Evolutionary conservation across 2,113 vertebrate genomes (phyloP).

Genomic region (Sander vitreus): DNA sequence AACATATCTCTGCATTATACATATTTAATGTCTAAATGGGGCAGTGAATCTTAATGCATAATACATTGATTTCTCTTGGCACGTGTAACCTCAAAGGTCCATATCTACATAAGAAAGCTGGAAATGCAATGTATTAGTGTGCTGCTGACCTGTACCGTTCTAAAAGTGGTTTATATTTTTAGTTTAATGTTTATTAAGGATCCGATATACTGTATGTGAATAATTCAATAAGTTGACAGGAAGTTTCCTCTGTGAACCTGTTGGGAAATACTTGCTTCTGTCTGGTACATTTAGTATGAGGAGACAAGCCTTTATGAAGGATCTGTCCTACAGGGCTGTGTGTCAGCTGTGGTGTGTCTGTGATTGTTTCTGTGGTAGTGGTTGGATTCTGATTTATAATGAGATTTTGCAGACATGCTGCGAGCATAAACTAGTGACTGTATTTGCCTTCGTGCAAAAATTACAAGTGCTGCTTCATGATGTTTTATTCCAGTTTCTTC

Average conservation of each 20-base stretch:
- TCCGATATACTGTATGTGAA: constrained; percentile 39
- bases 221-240: constrained; percentile 67
- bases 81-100: constrained; percentile 48
- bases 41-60: constrained; percentile 71
- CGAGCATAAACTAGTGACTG: constrained; percentile 5
- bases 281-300: constrained; percentile 73
- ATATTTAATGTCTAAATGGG: constrained; percentile 79
- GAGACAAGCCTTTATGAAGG: constrained; percentile 62
- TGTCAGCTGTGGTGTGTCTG: constrained; percentile 66
- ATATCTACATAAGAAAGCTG: constrained; percentile 43
- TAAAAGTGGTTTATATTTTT: constrained; percentile 21
- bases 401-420: constrained; percentile 25
- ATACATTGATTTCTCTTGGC: constrained; percentile 67
- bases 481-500: background rate
- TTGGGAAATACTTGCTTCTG: constrained; percentile 65
- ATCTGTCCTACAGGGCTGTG: constrained; percentile 56
- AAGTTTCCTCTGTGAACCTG: constrained; percentile 50
- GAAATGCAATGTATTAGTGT: constrained; percentile 35
- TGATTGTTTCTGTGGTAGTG: constrained; percentile 58
- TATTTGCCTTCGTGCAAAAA: background rate
- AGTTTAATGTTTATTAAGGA: constrained; percentile 46
- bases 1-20: constrained; percentile 34
- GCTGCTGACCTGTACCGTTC: constrained; percentile 28
- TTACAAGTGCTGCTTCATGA: background rate
- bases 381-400: constrained; percentile 48